Base-by-base conservation (phyloP, 2,888 invertebrate species). In the Sphecodes monilicornis region DNA sequence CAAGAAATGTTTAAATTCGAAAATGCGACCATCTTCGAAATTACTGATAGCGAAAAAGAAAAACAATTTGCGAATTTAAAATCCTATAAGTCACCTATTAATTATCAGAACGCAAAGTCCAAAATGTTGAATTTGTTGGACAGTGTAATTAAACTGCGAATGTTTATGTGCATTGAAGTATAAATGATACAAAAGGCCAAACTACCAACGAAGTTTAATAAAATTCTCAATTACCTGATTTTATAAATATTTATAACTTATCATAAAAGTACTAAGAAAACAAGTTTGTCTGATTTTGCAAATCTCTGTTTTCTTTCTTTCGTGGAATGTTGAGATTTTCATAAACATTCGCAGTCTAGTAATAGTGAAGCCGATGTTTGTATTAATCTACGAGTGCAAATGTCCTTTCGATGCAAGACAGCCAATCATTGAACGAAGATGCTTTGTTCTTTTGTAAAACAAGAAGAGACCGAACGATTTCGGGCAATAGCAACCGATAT, bases 341-440 rank as follows among this genome's bases (percentile, higher is more conserved):
- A 36, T 66, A 66, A 66, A 66, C 66, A 36, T 66, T 66, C 66
- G 66, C 36, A 36, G 66, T 32, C 32, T 66, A 36, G 36, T 36
- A 60, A 77, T 71, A 64, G n/a, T n/a, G n/a, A 80, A 60, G 73
- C 57, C 60, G 73, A 78, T 78, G 57, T 86, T 85, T 74, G 46
- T 82, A 74, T 75, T 39, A 50, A 82, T 79, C 68, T 46, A 68
- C n/a, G 46, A 50, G 60, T 73, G 80, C 82, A 80, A n/a, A 80
- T 76, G 86, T 85, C 68, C 80, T 84, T 88, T 74, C 85, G 74
- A 76, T 72, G 71, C 41, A 57, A 70, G 18, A 26, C 22, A n/a
- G 76, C 60, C 41, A 39, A 64, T 77, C 29, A 41, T 83, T 41
- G 26, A 72, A 13, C 68, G 29, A 46, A 73, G 73, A 57, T 68